These are phyloP conservation scores for Eupeodes corollae DNA, from an alignment of 1,140 invertebrate species.

Conservation along the genomic window DNA sequence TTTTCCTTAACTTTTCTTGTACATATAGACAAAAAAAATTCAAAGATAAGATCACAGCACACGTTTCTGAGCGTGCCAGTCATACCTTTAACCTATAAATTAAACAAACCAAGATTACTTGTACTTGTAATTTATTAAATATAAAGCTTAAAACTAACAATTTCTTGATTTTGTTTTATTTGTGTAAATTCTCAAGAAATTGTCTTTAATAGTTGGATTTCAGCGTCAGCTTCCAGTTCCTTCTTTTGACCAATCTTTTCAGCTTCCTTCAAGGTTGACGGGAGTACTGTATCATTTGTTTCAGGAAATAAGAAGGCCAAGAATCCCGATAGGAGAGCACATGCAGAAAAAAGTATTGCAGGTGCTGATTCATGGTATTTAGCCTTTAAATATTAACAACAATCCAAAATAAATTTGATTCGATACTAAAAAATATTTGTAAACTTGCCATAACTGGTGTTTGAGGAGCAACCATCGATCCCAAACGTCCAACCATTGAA, in stretches of 20 bases:
- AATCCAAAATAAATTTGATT: neutral
- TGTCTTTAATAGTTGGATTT: too few relatives aligned
- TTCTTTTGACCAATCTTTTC: slow-evolving; percentile 42
- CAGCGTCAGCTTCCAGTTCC: neutral
- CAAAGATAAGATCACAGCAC: too few relatives aligned
- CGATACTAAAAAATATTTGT: neutral
- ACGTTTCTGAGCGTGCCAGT: too few relatives aligned
- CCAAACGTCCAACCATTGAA: slow-evolving; percentile 59
- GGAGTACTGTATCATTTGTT: slow-evolving; percentile 50
- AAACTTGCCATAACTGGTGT: slow-evolving; percentile 50
- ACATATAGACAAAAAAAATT: too few relatives aligned
- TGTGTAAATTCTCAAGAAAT: too few relatives aligned
- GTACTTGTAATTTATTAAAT: too few relatives aligned
- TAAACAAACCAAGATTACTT: too few relatives aligned
- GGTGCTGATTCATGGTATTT: slow-evolving; percentile 45
- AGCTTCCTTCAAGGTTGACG: slow-evolving; percentile 56
- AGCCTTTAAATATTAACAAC: slow-evolving; percentile 35
- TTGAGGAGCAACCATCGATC: slow-evolving; percentile 62
- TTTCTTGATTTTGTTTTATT: too few relatives aligned
- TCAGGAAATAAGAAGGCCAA: slow-evolving; percentile 55
- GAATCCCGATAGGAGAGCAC: slow-evolving; percentile 45
- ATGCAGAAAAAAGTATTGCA: slow-evolving; percentile 48
- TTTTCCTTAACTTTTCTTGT: too few relatives aligned
- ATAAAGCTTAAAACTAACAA: too few relatives aligned
- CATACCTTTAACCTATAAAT: too few relatives aligned